Base-by-base conservation (phyloP, 1,140 invertebrate genomes). In the Brachionus koreanus region DNA sequence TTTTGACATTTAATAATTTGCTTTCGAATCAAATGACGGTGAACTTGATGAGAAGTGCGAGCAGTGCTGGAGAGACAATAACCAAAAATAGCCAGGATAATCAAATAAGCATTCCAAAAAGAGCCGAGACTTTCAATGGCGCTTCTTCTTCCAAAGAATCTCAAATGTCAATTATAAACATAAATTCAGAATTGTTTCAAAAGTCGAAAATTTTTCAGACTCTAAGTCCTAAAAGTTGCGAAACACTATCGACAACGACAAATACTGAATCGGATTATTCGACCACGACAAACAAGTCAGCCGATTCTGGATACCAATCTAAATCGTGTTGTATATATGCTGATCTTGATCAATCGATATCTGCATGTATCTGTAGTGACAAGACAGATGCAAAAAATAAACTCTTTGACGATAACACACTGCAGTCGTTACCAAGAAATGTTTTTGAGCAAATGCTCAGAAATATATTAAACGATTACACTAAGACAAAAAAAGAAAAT, bases 41-140 rank as follows among this genome's bases (percentile, higher is more conserved):
- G n/a, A 79, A 79, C 42, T 61, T 79, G 76, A 79, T 79, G 76
- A 49, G 76, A 61, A 79, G 76, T 79, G 76, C 76, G 5, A 79
- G 76, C 13, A 79, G 76, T 79, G 76, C 76, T 16, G 76, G 76
- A 29, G 76, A 79, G 76, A 79, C 76, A 5, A 65, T 79, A 13
- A 79, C 49, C 12, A 57, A 65, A 39, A 42, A 12, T 16, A 29
- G 46, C 19, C 76, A 79, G 35, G 76, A 79, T 35, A 79, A 19
- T 37, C 76, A 79, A 37, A 35, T 79, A 33, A 61, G 76, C 39
- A 79, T 79, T 19, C 76, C 76, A 37, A 79, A 79, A 42, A 13
- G 76, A 29, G 76, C 76, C n/a, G 76, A 79, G 61, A 79, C 76
- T 37, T 79, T 79, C 39, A 79, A 79, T 35, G 76, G 76, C 35